Evolutionary conservation across 2,888 invertebrate genomes (phyloP).

Genomic region (Drosophila setosimentum): DNA sequence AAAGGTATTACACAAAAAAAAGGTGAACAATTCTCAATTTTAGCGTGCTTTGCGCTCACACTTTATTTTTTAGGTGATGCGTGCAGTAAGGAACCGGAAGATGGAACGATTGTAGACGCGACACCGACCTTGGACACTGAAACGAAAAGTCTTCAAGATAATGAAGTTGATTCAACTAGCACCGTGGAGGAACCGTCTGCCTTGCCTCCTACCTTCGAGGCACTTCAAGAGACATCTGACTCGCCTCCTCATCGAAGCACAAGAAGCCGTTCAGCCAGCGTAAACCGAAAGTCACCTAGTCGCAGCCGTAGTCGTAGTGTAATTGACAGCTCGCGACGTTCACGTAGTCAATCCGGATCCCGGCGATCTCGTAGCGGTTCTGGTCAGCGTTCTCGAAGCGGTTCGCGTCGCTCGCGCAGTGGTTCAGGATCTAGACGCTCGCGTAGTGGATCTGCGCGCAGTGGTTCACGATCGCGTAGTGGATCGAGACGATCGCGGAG

Average conservation of each 20-base stretch:
- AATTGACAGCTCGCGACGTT: conserved; percentile 57
- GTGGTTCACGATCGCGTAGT: conserved; percentile 53
- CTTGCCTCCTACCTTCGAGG: conserved; percentile 3
- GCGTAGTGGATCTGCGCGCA: conserved; percentile 63
- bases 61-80: conserved; percentile 35
- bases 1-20: conserved; percentile 47
- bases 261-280: conserved; percentile 68
- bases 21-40: conserved; percentile 9
- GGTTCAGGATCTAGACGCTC: conserved; percentile 65
- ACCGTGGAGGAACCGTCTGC: conserved; percentile 21
- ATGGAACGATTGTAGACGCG: conserved; percentile 14
- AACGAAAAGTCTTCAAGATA: conserved; percentile 41
- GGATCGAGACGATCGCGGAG: conserved; percentile 62
- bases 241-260: conserved; percentile 34
- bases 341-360: conserved; percentile 66
- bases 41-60: conserved; percentile 39
- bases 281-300: conserved; percentile 74
- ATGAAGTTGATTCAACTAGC: conserved; percentile 52
- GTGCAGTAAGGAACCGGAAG: conserved; percentile 25
- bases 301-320: conserved; percentile 43
- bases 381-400: conserved; percentile 36
- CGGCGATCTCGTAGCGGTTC: conserved; percentile 54
- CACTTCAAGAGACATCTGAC: conserved; percentile 7
- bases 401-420: conserved; percentile 56
- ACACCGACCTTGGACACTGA: background rate